Evolutionary conservation across 2,888 invertebrate genomes (phyloP), one percentile per base, ranked within the genome.

Genomic region (Cyaniris semiargus): DNA sequence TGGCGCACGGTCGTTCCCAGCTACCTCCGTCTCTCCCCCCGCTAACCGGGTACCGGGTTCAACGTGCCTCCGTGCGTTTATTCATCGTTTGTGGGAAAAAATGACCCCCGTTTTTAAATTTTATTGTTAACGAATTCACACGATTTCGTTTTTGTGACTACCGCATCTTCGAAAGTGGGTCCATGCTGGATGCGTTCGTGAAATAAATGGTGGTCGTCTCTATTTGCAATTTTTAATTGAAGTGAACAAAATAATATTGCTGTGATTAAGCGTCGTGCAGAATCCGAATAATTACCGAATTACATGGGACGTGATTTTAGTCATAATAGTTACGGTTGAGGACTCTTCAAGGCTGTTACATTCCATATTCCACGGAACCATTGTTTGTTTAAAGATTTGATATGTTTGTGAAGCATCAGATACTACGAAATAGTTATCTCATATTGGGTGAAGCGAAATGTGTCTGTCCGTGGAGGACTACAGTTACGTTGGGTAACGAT

Each of bases 21-120:
- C 92, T 92, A 92, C 91, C 93, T 87, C 86, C 85, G 89, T 88
- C 87, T 91, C 86, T 91, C 90, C 91, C 91, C 92, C 92, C 93
- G 88, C 90, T 86, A 84, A 87, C 88, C 89, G 89, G 90, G 91
- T 91, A 89, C 92, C 90, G 93, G 92, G 94, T 93, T 93, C 94
- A 93, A 90, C 92, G 94, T 90, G 94, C 93, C 92, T 90, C 93
- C 93, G 89, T 86, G 89, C 91, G 91, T 93, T 93, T 94, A 93
- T 93, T 94, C 94, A 93, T 92, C 92, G 93, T 91, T 90, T 94
- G 94, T 94, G 94, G 94, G 94, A 94, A 94, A 93, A 93, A 92
- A 92, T 94, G 94, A 94, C 94, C 94, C 94, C 91, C 83, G 86
- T 86, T 91, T 90, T 93, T 89, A 88, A 87, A 91, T 88, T 90